Percentiles rank a stretch among this genome's conserved stretches.
Evolutionary conservation across 2,888 invertebrate genomes (phyloP).

Genomic region (Pristionchus maxplancki): DNA sequence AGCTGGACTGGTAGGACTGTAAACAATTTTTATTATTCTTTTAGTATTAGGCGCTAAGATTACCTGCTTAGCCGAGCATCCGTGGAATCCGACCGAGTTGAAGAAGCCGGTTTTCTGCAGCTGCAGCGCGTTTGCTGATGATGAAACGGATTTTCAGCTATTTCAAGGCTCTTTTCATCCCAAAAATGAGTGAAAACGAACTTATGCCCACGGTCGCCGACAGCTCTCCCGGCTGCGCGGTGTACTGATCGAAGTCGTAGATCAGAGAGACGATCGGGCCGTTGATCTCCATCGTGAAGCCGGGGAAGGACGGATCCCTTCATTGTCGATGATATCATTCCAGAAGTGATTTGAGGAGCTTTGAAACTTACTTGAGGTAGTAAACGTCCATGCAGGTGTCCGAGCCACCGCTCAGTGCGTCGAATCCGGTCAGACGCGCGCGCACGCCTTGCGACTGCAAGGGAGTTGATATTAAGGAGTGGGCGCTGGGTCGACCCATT

Average conservation of each 20-base stretch:
- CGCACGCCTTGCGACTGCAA: neutral
- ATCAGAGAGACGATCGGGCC: neutral
- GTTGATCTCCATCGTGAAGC: neutral
- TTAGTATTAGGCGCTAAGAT: neutral
- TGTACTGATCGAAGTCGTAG: neutral
- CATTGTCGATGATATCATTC: no score
- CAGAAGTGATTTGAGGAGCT: no score
- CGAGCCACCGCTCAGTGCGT: neutral
- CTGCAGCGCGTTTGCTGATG: neutral
- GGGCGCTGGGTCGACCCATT: no score
- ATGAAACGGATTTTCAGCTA: neutral
- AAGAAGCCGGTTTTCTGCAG: neutral
- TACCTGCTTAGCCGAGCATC: neutral
- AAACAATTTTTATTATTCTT: neutral
- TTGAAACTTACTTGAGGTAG: slow-evolving; percentile 27
- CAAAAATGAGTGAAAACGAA: neutral
- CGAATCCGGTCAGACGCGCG: neutral
- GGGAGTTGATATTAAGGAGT: no score
- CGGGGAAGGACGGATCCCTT: neutral
- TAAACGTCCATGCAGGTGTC: neutral
- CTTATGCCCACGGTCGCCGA: neutral
- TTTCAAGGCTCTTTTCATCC: neutral
- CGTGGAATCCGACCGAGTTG: neutral
- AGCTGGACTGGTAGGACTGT: neutral
- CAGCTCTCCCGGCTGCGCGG: neutral